Base-by-base conservation (phyloP, 2,113 vertebrate species). In the Entomyzon cyanotis region DNA sequence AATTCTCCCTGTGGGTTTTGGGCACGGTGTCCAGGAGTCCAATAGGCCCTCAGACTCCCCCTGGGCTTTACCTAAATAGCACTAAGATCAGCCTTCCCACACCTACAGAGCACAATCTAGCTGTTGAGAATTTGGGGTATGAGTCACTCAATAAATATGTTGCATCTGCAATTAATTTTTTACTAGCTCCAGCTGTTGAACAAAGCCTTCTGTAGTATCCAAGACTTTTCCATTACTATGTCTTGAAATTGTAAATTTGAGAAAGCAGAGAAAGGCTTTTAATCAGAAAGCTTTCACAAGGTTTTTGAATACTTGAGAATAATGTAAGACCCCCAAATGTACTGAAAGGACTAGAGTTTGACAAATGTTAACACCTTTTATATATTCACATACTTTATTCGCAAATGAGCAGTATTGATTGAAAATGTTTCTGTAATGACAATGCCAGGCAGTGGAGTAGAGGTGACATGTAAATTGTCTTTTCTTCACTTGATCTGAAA, bases 401-500 rank as follows among this genome's bases (percentile, higher is more conserved):
- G 10, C 65, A 74, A 84, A 83, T 78, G 55, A 65, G 73, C 28
- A 87, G 31, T 73, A 95, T 47, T 90, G 84, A 94, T 82, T 79
- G 84, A 85, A 56, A 81, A 58, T 46, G 11, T 77, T 94, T 87
- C 74, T 89, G 69, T 90, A 93, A 92, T 75, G 65, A 78, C 60
- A 90, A 58, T 76, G 74, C 41, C 83, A 94, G 35, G 74, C 46
- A 93, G n/a, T 19, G 14, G 63, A 63, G 59, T 69, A 75, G 35
- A 69, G 89, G 73, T 96, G 94, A 92, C 77, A 73, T 47, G 31
- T 86, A 92, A 94, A 96, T 86, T 94, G 76, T 49, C 84, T 93
- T 95, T 91, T 89, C 74, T 89, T 95, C 52, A 47, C 63, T 86
- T 71, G 84, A 86, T 95, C 67, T 76, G 83, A 90, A 96, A 97